These are phyloP conservation scores for Heliconius hermathena DNA, from an alignment of 1,140 invertebrate species.

Conservation along the genomic window DNA sequence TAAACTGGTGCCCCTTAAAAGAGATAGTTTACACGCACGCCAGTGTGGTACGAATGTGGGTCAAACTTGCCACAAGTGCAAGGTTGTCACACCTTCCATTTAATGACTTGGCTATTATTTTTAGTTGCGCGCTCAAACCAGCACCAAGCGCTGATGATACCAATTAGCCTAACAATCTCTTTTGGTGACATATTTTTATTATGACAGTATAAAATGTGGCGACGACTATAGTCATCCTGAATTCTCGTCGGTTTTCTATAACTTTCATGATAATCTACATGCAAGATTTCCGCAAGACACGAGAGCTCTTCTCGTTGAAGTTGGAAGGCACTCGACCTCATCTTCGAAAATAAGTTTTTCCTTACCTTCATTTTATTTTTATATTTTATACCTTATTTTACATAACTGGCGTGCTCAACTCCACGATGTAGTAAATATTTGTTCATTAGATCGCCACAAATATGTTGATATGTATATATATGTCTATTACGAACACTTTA, in stretches of 20 bases:
- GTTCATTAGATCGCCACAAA: conserved; percentile 22
- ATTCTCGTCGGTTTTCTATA: conserved; percentile 34
- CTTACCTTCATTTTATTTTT: conserved; percentile 32
- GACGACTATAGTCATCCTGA: conserved; percentile 34
- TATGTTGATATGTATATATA: conserved; percentile 31
- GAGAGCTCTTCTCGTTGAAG: conserved; percentile 42
- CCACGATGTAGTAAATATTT: conserved; percentile 32
- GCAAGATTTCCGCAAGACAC: conserved; percentile 42
- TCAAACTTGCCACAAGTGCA: conserved; percentile 52
- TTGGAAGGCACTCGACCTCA: conserved; percentile 42
- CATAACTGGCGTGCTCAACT: conserved; percentile 4
- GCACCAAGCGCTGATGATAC: conserved; percentile 29
- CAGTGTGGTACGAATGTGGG: conserved; percentile 47
- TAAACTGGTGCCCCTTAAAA: conserved; percentile 63
- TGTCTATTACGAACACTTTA: conserved; percentile 43
- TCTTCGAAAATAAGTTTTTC: conserved; percentile 46
- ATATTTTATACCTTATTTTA: conserved; percentile 34
- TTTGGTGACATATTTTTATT: conserved; percentile 37
- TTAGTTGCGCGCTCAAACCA: conserved; percentile 34
- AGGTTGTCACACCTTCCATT: conserved; percentile 50
- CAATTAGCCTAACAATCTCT: conserved; percentile 42
- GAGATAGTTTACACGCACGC: conserved; percentile 64
- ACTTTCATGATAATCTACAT: conserved; percentile 43
- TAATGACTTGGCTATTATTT: conserved; percentile 44
- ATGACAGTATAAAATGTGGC: conserved; percentile 29